These are phyloP conservation scores for Turdus rufiventris DNA, from an alignment of 2,113 vertebrate species.

Conservation along the genomic window DNA sequence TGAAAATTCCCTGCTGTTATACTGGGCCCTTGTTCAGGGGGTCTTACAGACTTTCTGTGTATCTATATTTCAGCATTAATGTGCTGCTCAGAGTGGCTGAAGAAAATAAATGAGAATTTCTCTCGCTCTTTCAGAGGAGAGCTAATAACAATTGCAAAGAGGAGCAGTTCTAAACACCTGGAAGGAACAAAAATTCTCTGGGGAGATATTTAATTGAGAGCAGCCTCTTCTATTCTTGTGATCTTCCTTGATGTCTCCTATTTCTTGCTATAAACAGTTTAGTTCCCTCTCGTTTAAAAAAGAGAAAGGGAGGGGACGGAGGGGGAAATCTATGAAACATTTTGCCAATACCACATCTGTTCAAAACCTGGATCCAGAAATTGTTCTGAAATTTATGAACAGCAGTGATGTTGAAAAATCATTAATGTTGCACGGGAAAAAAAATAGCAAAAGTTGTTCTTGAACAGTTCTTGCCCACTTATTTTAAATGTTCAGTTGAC, in stretches of 20 bases:
- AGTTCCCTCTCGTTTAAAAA: neutral
- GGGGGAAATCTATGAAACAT: neutral
- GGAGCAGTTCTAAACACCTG: constrained; percentile 41
- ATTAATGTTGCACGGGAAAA: neutral
- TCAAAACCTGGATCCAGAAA: constrained; percentile 17
- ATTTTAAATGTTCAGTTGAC: neutral
- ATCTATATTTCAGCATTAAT: neutral
- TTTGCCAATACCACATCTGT: constrained; percentile 27
- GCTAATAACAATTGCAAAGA: neutral
- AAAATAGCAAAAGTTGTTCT: neutral
- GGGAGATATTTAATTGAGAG: constrained; percentile 23
- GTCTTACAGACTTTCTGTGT: neutral
- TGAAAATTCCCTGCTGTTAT: neutral
- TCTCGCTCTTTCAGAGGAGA: neutral
- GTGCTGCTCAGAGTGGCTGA: neutral
- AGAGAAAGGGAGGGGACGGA: neutral
- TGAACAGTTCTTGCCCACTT: neutral
- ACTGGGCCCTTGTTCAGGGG: neutral
- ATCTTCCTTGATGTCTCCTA: neutral
- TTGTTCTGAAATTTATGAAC: neutral
- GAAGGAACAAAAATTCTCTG: constrained; percentile 27
- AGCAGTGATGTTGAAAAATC: neutral
- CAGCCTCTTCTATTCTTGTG: constrained; percentile 33
- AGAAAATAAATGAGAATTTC: neutral
- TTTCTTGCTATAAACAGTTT: constrained; percentile 34